Evolutionary conservation across 2,113 vertebrate genomes (phyloP).

Genomic region (Sisor rabdophorus): DNA sequence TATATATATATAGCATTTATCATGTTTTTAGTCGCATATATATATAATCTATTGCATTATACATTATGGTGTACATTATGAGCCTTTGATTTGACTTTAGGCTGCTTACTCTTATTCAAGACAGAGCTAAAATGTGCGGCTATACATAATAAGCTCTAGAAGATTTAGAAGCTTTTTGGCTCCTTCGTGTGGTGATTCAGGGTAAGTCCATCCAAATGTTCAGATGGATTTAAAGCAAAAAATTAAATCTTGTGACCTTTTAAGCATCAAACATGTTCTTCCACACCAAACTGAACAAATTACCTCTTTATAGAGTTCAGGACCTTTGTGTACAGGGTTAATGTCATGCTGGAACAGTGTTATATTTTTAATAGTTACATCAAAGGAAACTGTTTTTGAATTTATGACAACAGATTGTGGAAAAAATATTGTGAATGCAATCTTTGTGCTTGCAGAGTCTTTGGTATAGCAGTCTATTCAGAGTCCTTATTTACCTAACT

Average conservation of each 20-base stretch:
- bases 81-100: constrained; percentile 6
- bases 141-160: neutral
- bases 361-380: too few species aligned
- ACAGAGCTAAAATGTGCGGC: neutral
- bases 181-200: constrained; percentile 27
- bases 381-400: too few species aligned
- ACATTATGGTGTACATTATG: too few species aligned
- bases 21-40: too few species aligned
- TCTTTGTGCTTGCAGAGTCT: neutral
- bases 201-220: neutral
- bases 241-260: neutral
- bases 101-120: neutral
- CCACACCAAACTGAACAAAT: too few species aligned
- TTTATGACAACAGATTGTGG: too few species aligned
- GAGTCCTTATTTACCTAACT: neutral
- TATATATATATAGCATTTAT: too few species aligned
- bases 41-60: too few species aligned
- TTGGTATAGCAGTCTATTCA: neutral
- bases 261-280: too few species aligned
- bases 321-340: too few species aligned
- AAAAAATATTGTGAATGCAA: neutral
- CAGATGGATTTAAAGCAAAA: neutral
- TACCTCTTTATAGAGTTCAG: too few species aligned
- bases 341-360: too few species aligned
- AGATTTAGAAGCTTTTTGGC: constrained; percentile 20